Percentiles rank a stretch among this genome's conserved stretches.
These are phyloP conservation scores for Scotopteryx bipunctaria DNA, from an alignment of 2,888 invertebrate genomes.

Conservation along the genomic window DNA sequence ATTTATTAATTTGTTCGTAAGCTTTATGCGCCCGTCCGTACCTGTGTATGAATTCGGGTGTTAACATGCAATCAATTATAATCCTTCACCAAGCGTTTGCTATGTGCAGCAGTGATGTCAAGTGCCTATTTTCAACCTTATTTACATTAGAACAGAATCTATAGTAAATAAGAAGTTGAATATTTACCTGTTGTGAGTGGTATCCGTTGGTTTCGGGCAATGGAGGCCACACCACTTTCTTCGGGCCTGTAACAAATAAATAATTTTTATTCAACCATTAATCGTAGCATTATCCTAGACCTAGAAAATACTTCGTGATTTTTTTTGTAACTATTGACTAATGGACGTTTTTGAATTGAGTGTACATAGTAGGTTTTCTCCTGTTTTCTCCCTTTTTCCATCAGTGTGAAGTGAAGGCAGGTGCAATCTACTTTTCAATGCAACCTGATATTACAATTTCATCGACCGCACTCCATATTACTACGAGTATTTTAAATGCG, in stretches of 20 bases:
- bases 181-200: conserved; percentile 84
- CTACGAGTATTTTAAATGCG: no score
- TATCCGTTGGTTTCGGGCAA: conserved; percentile 86
- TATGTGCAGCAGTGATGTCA: conserved; percentile 66
- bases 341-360: no score
- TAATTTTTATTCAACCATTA: neutral
- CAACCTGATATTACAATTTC: neutral
- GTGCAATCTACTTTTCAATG: neutral
- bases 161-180: conserved; percentile 1
- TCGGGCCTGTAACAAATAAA: conserved; percentile 86
- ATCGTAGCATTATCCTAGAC: no score
- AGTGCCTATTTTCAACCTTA: conserved; percentile 47
- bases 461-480: no score
- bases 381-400: no score
- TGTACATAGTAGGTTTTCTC: no score
- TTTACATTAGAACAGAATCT: conserved; percentile 40
- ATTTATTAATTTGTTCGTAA: conserved; percentile 1
- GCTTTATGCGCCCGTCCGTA: no score
- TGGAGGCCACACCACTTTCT: conserved; percentile 95
- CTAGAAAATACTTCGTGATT: no score
- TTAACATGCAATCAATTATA: conserved; percentile 55
- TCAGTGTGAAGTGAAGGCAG: neutral
- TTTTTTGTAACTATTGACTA: no score
- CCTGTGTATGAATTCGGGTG: conserved; percentile 16
- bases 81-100: conserved; percentile 59